A percentile compares a stretch with the other conserved stretches of the same genome.
Evolutionary conservation across 2,797 vertebrate genomes (phyloP).

Genomic region (Typhlichthys subterraneus): DNA sequence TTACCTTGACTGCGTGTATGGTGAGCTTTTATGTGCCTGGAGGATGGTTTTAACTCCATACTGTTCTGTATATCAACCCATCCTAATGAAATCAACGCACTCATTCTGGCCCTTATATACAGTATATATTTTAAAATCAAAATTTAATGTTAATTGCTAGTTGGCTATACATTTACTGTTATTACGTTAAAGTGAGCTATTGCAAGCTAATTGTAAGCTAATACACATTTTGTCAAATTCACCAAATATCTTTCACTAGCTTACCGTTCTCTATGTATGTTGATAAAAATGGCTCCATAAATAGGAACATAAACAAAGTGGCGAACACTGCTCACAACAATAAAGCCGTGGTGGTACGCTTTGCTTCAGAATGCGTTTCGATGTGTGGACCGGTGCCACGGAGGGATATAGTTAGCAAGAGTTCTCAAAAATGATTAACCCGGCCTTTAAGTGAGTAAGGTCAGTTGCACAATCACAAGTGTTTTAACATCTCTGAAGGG

Average conservation of each 20-base stretch:
- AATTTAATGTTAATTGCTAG: slow-evolving; percentile 40
- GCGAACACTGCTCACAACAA: too few species aligned
- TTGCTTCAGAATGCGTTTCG: too few species aligned
- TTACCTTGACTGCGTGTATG: slow-evolving; percentile 40
- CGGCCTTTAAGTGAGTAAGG: too few species aligned
- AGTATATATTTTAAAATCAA: background rate
- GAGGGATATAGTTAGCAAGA: too few species aligned
- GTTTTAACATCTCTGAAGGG: slow-evolving; percentile 26
- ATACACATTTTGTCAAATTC: too few species aligned
- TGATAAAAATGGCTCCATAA: too few species aligned
- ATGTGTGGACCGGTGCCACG: too few species aligned
- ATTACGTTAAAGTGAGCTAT: slow-evolving; percentile 51
- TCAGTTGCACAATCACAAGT: background rate
- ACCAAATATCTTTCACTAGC: too few species aligned
- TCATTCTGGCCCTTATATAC: slow-evolving; percentile 37
- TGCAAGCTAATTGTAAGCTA: slow-evolving; percentile 26
- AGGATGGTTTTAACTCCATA: slow-evolving; percentile 27
- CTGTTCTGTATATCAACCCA: slow-evolving; percentile 21
- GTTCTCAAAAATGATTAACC: too few species aligned
- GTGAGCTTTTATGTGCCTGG: slow-evolving; percentile 14
- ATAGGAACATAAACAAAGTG: too few species aligned
- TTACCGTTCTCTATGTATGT: too few species aligned
- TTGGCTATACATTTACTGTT: slow-evolving; percentile 24
- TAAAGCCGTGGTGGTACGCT: too few species aligned
- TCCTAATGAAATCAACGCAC: slow-evolving; percentile 46